phyloP scores from a whole-genome alignment of 2,113 vertebrate genomes.

The Hypomesus transpacificus region DNA sequence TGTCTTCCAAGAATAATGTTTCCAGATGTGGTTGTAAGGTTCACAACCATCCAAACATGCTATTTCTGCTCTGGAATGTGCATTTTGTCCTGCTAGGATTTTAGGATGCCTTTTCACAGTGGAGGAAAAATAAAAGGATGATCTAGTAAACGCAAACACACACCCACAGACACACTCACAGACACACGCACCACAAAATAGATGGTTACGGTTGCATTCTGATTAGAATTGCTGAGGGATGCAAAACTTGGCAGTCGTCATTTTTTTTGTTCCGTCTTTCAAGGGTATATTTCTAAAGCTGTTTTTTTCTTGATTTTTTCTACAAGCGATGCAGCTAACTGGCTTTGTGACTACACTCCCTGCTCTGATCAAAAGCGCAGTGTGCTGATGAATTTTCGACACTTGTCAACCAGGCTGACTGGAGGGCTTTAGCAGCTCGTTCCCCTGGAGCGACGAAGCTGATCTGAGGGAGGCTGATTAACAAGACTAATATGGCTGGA shows the following conservation, averaged over 20 bases:
- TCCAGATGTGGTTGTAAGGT: constrained; percentile 67
- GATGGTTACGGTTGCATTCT: constrained; percentile 43
- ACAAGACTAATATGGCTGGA: constrained; percentile 29
- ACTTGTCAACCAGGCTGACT: constrained; percentile 33
- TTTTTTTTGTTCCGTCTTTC: constrained; percentile 10
- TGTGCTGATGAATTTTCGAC: constrained; percentile 23
- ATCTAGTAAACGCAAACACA: constrained; percentile 33
- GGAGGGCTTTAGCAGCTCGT: constrained; percentile 7
- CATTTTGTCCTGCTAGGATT: constrained; percentile 34
- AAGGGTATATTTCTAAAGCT: constrained; percentile 7
- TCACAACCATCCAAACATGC: constrained; percentile 56
- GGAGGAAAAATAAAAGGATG: constrained; percentile 46
- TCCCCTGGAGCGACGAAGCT: background rate
- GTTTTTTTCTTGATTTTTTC: constrained; percentile 13
- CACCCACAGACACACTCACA: constrained; percentile 15
- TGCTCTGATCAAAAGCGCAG: constrained; percentile 42
- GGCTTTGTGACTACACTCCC: constrained; percentile 33
- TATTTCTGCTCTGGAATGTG: constrained; percentile 59
- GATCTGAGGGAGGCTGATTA: constrained; percentile 39
- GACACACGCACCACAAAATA: constrained; percentile 47
- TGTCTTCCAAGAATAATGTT: constrained; percentile 68
- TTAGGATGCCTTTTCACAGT: constrained; percentile 37
- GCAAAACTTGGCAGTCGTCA: constrained; percentile 14
- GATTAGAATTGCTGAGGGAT: constrained; percentile 63
- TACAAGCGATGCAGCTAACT: constrained; percentile 22